These are phyloP conservation scores for Heliconius cydno DNA, from an alignment of 2,888 invertebrate genomes.

Conservation along the genomic window DNA sequence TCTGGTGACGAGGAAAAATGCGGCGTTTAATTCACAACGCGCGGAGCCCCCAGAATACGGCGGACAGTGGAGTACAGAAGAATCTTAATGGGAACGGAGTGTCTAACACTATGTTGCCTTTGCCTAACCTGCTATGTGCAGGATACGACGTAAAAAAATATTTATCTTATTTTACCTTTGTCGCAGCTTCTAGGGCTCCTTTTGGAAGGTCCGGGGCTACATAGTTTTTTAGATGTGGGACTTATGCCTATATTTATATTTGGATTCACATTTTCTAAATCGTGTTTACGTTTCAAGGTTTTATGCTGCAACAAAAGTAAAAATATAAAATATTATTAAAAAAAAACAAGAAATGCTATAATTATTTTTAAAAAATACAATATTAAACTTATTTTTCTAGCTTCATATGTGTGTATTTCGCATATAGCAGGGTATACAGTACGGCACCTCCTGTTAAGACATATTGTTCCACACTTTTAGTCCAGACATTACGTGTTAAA, in stretches of 20 bases:
- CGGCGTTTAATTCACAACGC: too few species aligned
- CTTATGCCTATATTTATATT: conserved; percentile 55
- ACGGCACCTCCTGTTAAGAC: too few species aligned
- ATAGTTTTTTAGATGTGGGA: conserved; percentile 52
- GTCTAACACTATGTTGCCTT: not conserved
- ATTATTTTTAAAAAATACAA: too few species aligned
- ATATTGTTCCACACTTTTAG: too few species aligned
- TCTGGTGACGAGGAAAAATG: too few species aligned
- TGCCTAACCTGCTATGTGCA: too few species aligned
- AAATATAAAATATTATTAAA: not conserved
- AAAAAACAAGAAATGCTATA: too few species aligned
- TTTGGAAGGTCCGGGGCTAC: conserved; percentile 62
- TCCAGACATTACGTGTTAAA: too few species aligned
- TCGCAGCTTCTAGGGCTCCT: conserved; percentile 64
- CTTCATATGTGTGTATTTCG: too few species aligned
- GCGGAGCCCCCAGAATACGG: not conserved
- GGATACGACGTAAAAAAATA: not conserved
- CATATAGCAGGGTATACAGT: too few species aligned
- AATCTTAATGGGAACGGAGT: not conserved
- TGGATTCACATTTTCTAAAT: conserved; percentile 76
- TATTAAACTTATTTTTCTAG: too few species aligned
- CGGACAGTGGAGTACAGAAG: not conserved
- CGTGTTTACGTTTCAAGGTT: conserved; percentile 65
- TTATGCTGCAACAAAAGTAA: conserved; percentile 53
- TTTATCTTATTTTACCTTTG: conserved; percentile 57